A percentile compares a stretch with the other conserved stretches of the same genome.
phyloP scores from a whole-genome alignment of 2,888 invertebrate species.

The Habrosyne pyritoides region DNA sequence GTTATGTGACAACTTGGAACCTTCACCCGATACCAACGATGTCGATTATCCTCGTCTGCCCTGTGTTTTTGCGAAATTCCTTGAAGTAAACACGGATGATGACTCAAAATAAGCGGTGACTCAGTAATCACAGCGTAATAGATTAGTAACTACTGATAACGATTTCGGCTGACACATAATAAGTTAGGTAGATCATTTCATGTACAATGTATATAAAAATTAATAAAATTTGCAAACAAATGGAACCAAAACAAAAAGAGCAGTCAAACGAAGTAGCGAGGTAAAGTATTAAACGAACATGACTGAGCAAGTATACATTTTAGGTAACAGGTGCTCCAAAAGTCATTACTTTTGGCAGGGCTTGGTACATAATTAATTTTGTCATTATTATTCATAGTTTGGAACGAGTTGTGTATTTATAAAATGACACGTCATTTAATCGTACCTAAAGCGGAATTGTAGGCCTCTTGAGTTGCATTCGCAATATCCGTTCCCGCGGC shows the following conservation, averaged over 20 bases:
- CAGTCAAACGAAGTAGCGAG: neutral
- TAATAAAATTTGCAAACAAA: neutral
- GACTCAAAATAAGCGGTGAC: neutral
- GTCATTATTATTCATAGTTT: neutral
- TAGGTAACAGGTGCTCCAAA: conserved; percentile 18
- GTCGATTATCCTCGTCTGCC: neutral
- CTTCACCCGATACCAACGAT: neutral
- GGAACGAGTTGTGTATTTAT: neutral
- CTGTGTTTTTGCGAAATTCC: neutral
- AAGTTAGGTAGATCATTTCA: neutral
- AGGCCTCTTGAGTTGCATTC: conserved; percentile 40
- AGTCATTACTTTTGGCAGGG: conserved; percentile 14
- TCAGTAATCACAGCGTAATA: neutral
- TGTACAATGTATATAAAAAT: neutral
- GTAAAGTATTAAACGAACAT: conserved; percentile 18
- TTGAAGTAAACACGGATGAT: neutral
- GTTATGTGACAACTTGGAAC: neutral
- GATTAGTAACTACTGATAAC: neutral
- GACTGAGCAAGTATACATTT: conserved; percentile 14
- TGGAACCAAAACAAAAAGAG: neutral
- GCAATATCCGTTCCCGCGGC: conserved; percentile 46
- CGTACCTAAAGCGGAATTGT: conserved; percentile 44
- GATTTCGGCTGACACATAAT: neutral
- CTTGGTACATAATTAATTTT: conserved; percentile 17
- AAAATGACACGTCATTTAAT: conserved; percentile 6